Evolutionary conservation across 1,140 invertebrate genomes (phyloP), one percentile per base, ranked within the genome.

Genomic region (Bombus confusus): DNA sequence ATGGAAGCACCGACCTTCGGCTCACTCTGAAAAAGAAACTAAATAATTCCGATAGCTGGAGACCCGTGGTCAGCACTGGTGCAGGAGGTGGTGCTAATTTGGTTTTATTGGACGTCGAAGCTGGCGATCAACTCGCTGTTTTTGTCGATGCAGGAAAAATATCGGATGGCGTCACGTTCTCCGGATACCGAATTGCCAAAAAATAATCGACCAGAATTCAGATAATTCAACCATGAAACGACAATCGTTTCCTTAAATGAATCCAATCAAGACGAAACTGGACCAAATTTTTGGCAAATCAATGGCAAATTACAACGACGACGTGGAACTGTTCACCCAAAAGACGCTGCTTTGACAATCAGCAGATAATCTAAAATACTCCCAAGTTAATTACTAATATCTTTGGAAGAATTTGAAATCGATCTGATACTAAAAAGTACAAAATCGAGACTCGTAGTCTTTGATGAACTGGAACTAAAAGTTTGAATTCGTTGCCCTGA

Each of bases 151-250:
- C 91, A 13, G 95, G 94, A 47, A 94, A 93, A 62, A 39, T 94
- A 13, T 83, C 86, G 6, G 90, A 92, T 18, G 93, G 92, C n/a
- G 93, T 91, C 68, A 94, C 93, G 9, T 96, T 95, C 86, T 94
- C 94, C 66, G 95, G 94, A 12, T 94, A 94, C 68, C 93, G 95
- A 69, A 93, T 95, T 59, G 93, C 94, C 68, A 95, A 95, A 88
- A 95, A 94, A 86, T 94, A 85, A 94, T 74, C 41, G 68, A 28
- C 3, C 47, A 52, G 3, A 31, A 9, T 15, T 28, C 43, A 13
- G 31, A 28, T 25, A 37, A 69, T 75, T 41, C 4, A 39, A 39
- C 52, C 28, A 31, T 2, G 13, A 31, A 9, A 59, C 62, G 9
- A 83, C 6, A 52, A 82, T 74, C 47, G 10, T 13, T 25, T 18